Base-by-base conservation (phyloP, 2,888 invertebrate species). In the Temnothorax unifasciatus region DNA sequence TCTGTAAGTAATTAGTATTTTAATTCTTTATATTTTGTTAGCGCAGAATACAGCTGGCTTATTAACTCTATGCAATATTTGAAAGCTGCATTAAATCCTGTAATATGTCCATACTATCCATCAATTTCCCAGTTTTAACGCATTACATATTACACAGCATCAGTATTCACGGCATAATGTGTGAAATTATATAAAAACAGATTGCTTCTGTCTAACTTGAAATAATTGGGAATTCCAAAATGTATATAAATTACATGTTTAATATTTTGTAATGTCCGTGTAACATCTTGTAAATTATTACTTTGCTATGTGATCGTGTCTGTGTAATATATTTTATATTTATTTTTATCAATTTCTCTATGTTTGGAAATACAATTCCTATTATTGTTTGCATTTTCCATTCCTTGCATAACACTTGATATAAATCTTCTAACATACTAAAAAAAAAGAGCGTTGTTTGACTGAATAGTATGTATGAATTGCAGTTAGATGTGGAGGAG, bases 401-500 rank as follows among this genome's bases (percentile, higher is more conserved):
- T 52, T 77, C 44, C 66, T 79, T 59, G 81, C 74, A 83, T 81
- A 85, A 84, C 54, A 83, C 73, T 82, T 69, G 82, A 54, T 86
- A 83, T 52, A 81, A 87, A 61, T 82, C 73, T 83, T 64, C 82
- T 85, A 87, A 86, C 85, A 86, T 86, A 84, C 71, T 86, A 82
- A 89, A 87, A 57, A 83, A 73, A 83, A 63, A 76, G 87, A 89
- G 87, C 88, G 84, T 85, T 87, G 92, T 93, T 94, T 94, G 93
- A 94, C 91, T 93, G 94, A 93, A 94, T 91, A 92, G 92, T 92
- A 92, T 92, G 92, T 94, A 92, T 94, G 91, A 94, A 94, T 94
- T 94, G 89, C 93, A 94, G 94, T 94, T 94, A 94, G 94, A 94
- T 93, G 93, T 94, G 93, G 94, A 94, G 94, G 94, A 94, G 93